phyloP scores from a whole-genome alignment of 2,888 invertebrate genomes.

The Papilio gigon region DNA sequence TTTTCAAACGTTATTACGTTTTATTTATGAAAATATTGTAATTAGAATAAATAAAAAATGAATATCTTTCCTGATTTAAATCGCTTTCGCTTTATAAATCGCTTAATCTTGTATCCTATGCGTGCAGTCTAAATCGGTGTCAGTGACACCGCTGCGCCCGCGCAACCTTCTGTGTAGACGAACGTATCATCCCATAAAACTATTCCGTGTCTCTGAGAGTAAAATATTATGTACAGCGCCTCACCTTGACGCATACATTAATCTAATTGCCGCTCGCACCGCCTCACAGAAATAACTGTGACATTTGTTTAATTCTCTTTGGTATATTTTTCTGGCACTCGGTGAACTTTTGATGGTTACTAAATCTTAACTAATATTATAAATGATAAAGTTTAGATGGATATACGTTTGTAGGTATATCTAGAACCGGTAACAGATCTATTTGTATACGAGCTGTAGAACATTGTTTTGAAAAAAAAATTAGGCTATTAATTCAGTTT shows the following conservation, averaged over 20 bases:
- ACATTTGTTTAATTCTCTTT: neutral
- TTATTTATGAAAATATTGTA: no score
- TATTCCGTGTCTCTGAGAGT: conserved; percentile 47
- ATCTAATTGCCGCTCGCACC: conserved; percentile 36
- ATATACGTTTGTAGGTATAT: no score
- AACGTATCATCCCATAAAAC: conserved; percentile 55
- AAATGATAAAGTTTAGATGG: neutral
- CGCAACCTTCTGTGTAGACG: conserved; percentile 62
- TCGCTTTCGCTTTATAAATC: conserved; percentile 34
- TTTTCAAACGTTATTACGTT: neutral
- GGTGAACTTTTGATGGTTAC: neutral
- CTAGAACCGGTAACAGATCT: no score
- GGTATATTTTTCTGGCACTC: neutral
- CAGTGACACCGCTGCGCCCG: conserved; percentile 69
- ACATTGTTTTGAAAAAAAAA: no score
- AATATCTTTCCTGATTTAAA: neutral
- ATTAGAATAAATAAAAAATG: no score
- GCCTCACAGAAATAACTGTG: conserved; percentile 37
- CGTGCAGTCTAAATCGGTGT: conserved; percentile 53
- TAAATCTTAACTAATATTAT: neutral
- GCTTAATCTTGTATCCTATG: conserved; percentile 42
- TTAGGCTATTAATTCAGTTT: no score
- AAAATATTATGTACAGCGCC: conserved; percentile 40
- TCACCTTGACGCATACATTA: conserved; percentile 37
- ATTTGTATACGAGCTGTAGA: no score